Evolutionary conservation across 1,140 invertebrate species (phyloP).

Genomic region (Tigriopus japonicus): DNA sequence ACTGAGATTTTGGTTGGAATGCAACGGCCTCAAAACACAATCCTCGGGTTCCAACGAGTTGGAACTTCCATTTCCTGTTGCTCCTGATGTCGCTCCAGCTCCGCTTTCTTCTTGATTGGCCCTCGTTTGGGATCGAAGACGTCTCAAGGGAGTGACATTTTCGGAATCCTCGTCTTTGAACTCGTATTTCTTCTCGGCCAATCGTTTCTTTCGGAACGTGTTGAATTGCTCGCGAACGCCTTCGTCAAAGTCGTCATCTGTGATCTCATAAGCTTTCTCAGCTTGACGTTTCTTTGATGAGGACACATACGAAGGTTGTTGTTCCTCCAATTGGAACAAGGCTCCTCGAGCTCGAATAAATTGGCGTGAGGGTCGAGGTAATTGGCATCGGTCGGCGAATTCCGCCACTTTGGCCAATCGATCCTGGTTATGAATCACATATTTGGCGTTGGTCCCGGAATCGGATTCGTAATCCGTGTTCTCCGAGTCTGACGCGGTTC

Average conservation of each 20-base stretch:
- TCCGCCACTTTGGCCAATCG: background rate
- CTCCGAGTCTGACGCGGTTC: background rate
- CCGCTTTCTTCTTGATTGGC: background rate
- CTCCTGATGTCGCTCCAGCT: background rate
- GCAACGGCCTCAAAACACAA: background rate
- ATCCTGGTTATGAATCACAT: background rate
- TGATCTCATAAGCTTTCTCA: conserved; percentile 79
- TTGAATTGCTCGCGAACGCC: conserved; percentile 29
- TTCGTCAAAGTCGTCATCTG: conserved; percentile 50
- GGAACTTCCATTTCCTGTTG: too few relatives aligned
- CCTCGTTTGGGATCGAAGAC: background rate
- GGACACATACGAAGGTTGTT: background rate
- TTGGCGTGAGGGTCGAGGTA: conserved; percentile 17
- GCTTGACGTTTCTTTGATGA: conserved; percentile 39
- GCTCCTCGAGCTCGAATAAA: background rate
- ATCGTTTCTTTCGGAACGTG: conserved; percentile 28
- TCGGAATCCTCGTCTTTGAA: conserved; percentile 54
- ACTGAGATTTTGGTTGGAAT: background rate
- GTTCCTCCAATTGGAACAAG: background rate
- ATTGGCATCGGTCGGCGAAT: conserved; percentile 1
- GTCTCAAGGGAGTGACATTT: background rate
- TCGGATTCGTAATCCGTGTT: background rate
- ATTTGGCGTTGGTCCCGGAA: background rate
- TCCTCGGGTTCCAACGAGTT: too few relatives aligned
- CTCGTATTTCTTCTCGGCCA: conserved; percentile 80